Percentiles rank a stretch among this genome's conserved stretches.
Conservation (phyloP, 2,113 vertebrate genomes). For the Lipotes vexillifer region DNA sequence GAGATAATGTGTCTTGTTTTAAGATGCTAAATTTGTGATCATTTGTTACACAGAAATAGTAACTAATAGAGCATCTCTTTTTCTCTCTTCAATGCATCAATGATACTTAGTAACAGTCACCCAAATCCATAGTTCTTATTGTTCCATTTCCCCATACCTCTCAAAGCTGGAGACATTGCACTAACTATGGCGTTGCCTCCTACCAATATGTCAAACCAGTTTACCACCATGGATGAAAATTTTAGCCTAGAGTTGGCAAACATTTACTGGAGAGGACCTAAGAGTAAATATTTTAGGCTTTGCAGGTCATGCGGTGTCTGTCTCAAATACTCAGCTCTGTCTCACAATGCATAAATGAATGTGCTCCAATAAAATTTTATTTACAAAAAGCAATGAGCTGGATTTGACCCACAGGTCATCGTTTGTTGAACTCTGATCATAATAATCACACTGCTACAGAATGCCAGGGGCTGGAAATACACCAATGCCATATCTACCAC, state of each 20-base stretch:
- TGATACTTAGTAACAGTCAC: neutral
- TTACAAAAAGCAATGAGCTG: neutral
- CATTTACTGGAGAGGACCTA: neutral
- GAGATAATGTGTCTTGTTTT: neutral
- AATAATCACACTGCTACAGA: neutral
- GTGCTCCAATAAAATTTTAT: constrained; percentile 11
- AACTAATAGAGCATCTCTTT: neutral
- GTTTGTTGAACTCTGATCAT: neutral
- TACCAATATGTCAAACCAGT: neutral
- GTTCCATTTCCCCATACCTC: neutral
- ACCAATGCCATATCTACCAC: neutral
- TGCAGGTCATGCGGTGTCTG: neutral
- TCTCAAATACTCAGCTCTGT: constrained; percentile 27
- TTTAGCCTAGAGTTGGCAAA: neutral
- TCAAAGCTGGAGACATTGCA: neutral
- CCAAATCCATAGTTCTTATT: neutral
- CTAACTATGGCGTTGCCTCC: neutral
- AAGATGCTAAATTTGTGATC: neutral
- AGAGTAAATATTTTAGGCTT: neutral
- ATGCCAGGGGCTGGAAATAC: neutral
- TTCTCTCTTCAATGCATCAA: neutral
- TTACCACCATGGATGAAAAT: neutral
- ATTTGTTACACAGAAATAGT: neutral
- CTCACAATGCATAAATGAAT: neutral
- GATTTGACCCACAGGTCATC: neutral